A percentile compares a stretch with the other conserved stretches of the same genome.
Evolutionary conservation across 2,113 vertebrate genomes (phyloP).

Genomic region (Rhegmatorhina hoffmannsi): DNA sequence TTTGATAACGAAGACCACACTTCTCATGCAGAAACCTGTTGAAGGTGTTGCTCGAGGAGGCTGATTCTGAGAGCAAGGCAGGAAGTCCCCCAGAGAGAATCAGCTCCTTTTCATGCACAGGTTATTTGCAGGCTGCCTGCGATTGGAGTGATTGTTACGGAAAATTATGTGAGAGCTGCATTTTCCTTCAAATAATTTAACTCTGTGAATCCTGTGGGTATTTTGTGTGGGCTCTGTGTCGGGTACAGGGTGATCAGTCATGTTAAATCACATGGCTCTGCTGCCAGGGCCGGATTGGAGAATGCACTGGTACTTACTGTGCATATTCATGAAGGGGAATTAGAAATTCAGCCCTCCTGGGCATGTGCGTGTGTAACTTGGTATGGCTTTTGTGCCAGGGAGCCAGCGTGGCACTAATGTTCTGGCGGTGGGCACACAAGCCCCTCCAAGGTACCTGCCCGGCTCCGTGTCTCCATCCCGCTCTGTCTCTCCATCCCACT

Average conservation of each 20-base stretch:
- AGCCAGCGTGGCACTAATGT: rapidly evolving
- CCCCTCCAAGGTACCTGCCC: not conserved
- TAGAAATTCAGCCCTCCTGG: not conserved
- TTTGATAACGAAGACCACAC: slow-evolving; percentile 40
- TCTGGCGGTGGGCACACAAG: not conserved
- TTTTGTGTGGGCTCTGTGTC: not conserved
- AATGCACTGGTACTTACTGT: not conserved
- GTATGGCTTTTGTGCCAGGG: not conserved
- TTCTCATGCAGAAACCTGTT: slow-evolving; percentile 24
- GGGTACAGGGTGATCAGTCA: slow-evolving; percentile 38
- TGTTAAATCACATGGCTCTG: not conserved
- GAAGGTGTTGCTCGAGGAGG: slow-evolving; percentile 28
- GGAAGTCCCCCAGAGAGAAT: slow-evolving; percentile 15
- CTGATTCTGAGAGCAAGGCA: not conserved
- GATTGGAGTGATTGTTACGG: not conserved
- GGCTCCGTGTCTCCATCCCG: rapidly evolving
- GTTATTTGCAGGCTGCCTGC: slow-evolving; percentile 32
- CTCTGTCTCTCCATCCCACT: too few relatives aligned
- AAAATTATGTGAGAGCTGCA: slow-evolving; percentile 37
- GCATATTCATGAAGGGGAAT: slow-evolving; percentile 46
- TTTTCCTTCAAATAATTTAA: slow-evolving; percentile 62
- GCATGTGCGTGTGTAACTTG: not conserved
- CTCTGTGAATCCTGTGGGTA: slow-evolving; percentile 40
- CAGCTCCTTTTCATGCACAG: slow-evolving; percentile 15
- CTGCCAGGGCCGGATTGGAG: slow-evolving; percentile 31